These are phyloP conservation scores for Saguinus imperator DNA, from an alignment of 2,113 vertebrate species.

Conservation along the genomic window DNA sequence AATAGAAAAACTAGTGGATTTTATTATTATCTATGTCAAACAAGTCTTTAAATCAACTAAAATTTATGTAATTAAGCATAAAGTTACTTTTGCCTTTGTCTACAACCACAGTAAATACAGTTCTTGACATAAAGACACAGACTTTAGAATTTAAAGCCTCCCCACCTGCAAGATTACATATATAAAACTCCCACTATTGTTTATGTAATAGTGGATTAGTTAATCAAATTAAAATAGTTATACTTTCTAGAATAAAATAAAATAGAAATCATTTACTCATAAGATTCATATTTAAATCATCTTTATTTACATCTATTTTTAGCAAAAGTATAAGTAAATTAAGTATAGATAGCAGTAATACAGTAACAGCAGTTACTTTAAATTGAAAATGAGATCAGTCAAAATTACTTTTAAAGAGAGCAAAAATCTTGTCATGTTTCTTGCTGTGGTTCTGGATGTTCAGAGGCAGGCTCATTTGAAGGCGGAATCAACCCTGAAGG, in stretches of 20 bases:
- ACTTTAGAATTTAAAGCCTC: slow-evolving; percentile 70
- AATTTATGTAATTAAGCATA: slow-evolving; percentile 71
- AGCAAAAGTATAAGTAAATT: slow-evolving; percentile 53
- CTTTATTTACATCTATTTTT: slow-evolving; percentile 82
- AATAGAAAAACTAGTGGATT: no score
- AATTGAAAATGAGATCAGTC: slow-evolving; percentile 67
- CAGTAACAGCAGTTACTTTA: slow-evolving; percentile 84
- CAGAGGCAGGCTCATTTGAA: slow-evolving; percentile 67
- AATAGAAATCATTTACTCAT: slow-evolving; percentile 83
- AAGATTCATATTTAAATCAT: slow-evolving; percentile 81
- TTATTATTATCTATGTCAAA: slow-evolving; percentile 63
- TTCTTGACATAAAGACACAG: slow-evolving; percentile 77
- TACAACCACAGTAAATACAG: slow-evolving; percentile 31
- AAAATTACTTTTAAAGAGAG: slow-evolving; percentile 28
- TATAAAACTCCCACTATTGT: slow-evolving; percentile 34
- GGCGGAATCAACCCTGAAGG: slow-evolving; percentile 50
- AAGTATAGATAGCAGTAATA: slow-evolving; percentile 46
- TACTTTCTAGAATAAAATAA: slow-evolving; percentile 76
- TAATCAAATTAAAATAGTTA: slow-evolving; percentile 77
- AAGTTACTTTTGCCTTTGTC: slow-evolving; percentile 77
- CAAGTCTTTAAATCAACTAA: slow-evolving; percentile 64
- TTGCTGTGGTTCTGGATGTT: slow-evolving; percentile 72
- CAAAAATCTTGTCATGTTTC: slow-evolving; percentile 72
- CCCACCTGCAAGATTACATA: slow-evolving; percentile 54
- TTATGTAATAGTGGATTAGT: slow-evolving; percentile 65